Percentiles rank a stretch among this genome's conserved stretches.
Conservation (phyloP, 2,797 vertebrate genomes). For the Petrocephalus schoutedeni region DNA sequence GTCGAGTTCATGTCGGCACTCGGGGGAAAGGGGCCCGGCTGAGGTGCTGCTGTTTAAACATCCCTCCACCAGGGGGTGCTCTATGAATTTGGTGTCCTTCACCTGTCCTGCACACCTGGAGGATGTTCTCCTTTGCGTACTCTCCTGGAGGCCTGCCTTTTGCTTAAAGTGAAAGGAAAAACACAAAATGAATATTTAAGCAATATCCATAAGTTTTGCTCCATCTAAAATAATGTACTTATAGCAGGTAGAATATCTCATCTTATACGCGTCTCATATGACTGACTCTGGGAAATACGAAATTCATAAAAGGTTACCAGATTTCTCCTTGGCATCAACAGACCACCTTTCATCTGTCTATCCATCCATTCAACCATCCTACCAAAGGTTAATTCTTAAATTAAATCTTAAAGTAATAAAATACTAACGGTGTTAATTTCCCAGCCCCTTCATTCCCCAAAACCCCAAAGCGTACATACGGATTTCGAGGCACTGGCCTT, state of each 20-base stretch:
- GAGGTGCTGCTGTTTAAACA: conserved; percentile 33
- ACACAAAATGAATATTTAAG: not conserved
- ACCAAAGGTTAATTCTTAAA: not conserved
- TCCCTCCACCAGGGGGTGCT: conserved; percentile 53
- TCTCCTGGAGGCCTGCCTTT: conserved; percentile 43
- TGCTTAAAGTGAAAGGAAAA: conserved; percentile 26
- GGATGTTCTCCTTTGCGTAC: conserved; percentile 55
- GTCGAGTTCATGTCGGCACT: conserved; percentile 54
- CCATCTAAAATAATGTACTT: conserved; percentile 7
- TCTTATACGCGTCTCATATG: not conserved
- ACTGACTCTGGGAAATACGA: not conserved
- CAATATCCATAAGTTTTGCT: not conserved
- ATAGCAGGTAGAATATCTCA: not conserved
- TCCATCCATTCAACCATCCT: not conserved
- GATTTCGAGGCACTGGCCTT: conserved; percentile 62
- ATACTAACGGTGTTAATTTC: not conserved
- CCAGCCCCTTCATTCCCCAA: not conserved
- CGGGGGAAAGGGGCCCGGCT: conserved; percentile 40
- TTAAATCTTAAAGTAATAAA: not conserved
- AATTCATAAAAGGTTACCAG: not conserved
- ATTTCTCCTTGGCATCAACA: not conserved
- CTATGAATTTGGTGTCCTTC: conserved; percentile 52
- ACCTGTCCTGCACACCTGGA: conserved; percentile 58
- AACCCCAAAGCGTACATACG: conserved; percentile 54
- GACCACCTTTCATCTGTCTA: not conserved